phyloP scores from a whole-genome alignment of 2,113 vertebrate species.

The Brachypteracias leptosomus region DNA sequence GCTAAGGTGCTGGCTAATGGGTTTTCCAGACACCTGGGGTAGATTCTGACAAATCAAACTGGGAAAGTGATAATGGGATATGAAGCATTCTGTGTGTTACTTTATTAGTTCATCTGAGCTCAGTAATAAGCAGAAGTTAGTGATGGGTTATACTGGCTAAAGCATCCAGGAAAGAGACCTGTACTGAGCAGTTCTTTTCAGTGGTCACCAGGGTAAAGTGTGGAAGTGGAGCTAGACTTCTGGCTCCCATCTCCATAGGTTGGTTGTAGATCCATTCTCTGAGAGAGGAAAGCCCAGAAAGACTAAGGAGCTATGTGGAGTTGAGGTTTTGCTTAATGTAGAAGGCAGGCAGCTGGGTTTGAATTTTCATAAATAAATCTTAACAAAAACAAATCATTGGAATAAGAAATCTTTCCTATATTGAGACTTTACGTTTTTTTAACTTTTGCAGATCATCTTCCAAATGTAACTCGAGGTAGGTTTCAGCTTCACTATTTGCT shows the following conservation, averaged over 20 bases:
- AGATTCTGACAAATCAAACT: background rate
- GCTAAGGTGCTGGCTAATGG: background rate
- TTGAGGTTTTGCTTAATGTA: background rate
- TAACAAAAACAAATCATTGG: background rate
- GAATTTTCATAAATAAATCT: background rate
- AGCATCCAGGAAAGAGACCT: background rate
- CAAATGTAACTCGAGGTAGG: background rate
- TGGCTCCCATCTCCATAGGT: rapidly evolving
- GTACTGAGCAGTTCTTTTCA: background rate
- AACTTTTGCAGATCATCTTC: background rate
- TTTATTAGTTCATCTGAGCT: background rate
- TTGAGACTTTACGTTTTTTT: background rate
- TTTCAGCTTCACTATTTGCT: background rate
- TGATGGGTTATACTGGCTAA: background rate
- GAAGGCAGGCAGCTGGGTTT: background rate
- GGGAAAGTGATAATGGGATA: background rate
- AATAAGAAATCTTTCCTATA: background rate
- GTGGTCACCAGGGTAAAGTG: background rate
- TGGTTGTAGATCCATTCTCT: background rate
- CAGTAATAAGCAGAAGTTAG: background rate
- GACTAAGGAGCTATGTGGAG: background rate
- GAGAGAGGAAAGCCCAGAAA: background rate
- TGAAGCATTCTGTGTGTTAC: background rate
- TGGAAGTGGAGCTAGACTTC: background rate
- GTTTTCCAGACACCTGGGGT: background rate